Evolutionary conservation across 2,113 vertebrate species (phyloP), one percentile per base, ranked within the genome.

Genomic region (Austrofundulus limnaeus): DNA sequence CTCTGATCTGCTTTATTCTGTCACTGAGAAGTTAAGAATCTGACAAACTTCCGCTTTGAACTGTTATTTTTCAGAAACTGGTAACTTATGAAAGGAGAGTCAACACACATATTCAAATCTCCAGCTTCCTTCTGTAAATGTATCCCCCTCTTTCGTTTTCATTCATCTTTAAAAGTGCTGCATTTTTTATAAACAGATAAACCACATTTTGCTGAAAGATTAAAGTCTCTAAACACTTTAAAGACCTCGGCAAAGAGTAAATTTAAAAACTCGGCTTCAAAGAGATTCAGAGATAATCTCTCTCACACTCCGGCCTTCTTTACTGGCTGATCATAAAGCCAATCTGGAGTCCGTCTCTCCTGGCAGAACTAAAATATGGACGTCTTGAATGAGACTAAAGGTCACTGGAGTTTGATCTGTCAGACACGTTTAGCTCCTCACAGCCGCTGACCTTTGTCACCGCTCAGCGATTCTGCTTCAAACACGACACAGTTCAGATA

Each of bases 351-450:
- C 21, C 4, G n/a, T n/a, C n/a, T n/a, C n/a, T n/a, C 46, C 17
- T 56, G 5, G 24, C 54, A 49, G 50, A 9, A 4, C 11, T 47
- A 48, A 66, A 54, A 58, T 41, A 42, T 70, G 52, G 66, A 62
- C 11, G 43, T 41, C 31, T 58, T 38, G 16, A 11, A 48, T 21
- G 43, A 56, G 63, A 51, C 59, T 66, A 48, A 75, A 79, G 80
- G 68, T 75, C 66, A 69, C 12, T 53, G 0, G 25, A 24, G 58
- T 60, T 72, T 61, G 64, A 72, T 70, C 52, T 39, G 42, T 67
- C 60, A 7, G 39, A 73, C 58, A 73, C 54, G 52, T 81, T 76
- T 50, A 70, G 48, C 46, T 66, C 21, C 39, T 72, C 37, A 13
- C 37, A 57, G 55, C 42, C 24, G 7, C 14, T 78, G 67, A 66